Evolutionary conservation across 2,113 vertebrate genomes (phyloP), one percentile per base, ranked within the genome.

Genomic region (Mobula hypostoma): DNA sequence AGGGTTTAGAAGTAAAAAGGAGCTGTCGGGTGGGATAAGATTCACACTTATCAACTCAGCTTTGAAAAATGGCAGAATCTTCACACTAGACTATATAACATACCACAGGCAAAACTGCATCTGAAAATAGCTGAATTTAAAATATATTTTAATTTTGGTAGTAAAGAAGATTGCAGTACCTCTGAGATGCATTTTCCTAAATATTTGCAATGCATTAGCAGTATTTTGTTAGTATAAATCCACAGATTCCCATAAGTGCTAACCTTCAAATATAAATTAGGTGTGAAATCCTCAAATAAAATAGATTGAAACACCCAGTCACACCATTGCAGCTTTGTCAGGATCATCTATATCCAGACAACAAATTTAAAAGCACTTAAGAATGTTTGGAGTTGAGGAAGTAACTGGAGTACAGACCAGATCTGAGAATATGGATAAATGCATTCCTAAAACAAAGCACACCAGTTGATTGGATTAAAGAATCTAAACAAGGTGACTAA

Each of bases 61-160:
- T 94, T 92, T 77, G 70, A 19, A 90, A 74, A 94, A 94, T 63
- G 78, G 70, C 68, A 94, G 72, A 78, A 58, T 74, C 78, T 56
- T 92, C 93, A 61, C n/a, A 7, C 94, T 95, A 96, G 94, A 95
- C 94, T 90, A 93, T 5, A 66, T 66, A 94, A 95, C 94, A 74
- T 32, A 76, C 94, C 0, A 74, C 7, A n/a, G 70, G 27, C 36
- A 94, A 94, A 95, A 95, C 94, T 76, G 87, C 95, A 94, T 7
- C 0, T 36, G 15, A 0, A 40, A 76, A 56, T 83, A 83, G 36
- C 40, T 19, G 19, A 56, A 4, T 24, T 21, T 27, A 87, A 40
- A 85, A 58, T 61, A 58, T 29, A 9, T 87, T 61, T 87, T 29
- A 58, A 27, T 56, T 58, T 56, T 27, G 1, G n/a, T 36, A 11